Conservation (phyloP, 2,113 vertebrate species). For the Hemichromis elongatus region DNA sequence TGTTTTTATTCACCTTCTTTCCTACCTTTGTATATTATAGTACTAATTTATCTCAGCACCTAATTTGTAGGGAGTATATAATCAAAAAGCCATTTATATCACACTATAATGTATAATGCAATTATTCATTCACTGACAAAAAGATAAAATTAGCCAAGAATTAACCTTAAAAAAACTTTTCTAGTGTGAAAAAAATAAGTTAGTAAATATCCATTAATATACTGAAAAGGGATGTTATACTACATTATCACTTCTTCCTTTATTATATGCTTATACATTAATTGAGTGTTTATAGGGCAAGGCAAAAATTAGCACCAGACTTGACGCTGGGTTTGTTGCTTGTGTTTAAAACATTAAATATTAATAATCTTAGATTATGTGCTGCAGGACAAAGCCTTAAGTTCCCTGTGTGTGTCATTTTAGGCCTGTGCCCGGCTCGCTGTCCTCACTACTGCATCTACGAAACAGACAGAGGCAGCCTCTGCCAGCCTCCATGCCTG, state of each 20-base stretch:
- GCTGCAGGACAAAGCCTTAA: background rate
- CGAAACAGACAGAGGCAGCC: constrained; percentile 98
- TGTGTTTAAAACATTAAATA: background rate
- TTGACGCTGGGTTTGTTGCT: background rate
- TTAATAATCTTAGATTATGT: background rate
- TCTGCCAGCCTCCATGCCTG: constrained; percentile 98
- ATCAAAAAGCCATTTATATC: background rate
- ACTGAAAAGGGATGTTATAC: background rate
- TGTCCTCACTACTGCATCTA: constrained; percentile 96
- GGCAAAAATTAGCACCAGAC: background rate
- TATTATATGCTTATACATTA: background rate
- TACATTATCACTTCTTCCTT: background rate
- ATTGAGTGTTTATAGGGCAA: background rate
- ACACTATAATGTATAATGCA: background rate
- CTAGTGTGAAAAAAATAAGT: background rate
- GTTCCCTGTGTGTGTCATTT: constrained; percentile 26
- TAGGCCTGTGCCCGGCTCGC: constrained; percentile 96
- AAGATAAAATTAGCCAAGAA: background rate
- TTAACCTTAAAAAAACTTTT: background rate
- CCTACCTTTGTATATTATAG: background rate
- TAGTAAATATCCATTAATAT: background rate
- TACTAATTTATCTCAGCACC: background rate
- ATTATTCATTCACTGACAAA: background rate
- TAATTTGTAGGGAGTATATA: background rate
- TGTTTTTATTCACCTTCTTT: background rate